Conservation (phyloP, 2,888 invertebrate genomes). For the Campoplex nolae region DNA sequence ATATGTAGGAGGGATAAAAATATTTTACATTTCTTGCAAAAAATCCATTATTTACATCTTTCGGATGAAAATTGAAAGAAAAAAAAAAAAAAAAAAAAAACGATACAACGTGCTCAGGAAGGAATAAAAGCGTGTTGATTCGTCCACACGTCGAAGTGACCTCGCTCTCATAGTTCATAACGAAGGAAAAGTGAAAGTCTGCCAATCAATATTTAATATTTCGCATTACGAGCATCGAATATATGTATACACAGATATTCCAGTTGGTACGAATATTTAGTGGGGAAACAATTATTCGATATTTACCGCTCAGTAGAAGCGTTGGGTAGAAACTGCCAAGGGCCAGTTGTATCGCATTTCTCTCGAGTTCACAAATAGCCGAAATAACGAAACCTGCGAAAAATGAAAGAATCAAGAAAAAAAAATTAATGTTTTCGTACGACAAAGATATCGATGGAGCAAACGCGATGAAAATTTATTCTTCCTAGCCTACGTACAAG, state of each 20-base stretch:
- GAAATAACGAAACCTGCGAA: constrained; percentile 93
- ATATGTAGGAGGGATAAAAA: too few relatives aligned
- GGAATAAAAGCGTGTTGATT: background rate
- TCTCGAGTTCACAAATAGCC: constrained; percentile 95
- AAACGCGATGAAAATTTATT: background rate
- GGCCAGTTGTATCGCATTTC: constrained; percentile 96
- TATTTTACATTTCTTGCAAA: too few relatives aligned
- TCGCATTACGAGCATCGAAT: constrained; percentile 4
- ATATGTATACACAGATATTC: background rate
- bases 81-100: too few relatives aligned
- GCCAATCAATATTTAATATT: constrained; percentile 53
- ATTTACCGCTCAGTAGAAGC: constrained; percentile 91
- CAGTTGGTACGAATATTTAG: background rate
- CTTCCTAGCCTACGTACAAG: too few relatives aligned
- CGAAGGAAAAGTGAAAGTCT: constrained; percentile 60
- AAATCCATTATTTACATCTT: too few relatives aligned
- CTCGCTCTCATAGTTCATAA: constrained; percentile 25
- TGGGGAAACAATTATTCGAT: constrained; percentile 15
- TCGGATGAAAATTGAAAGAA: too few relatives aligned
- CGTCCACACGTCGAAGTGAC: constrained; percentile 14
- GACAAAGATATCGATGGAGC: background rate
- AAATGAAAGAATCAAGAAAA: background rate
- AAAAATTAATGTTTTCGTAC: too few relatives aligned
- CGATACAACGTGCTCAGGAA: too few relatives aligned
- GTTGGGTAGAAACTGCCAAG: constrained; percentile 98